Base-by-base conservation (phyloP, 2,797 vertebrate genomes). In the Ciconia nigra region DNA sequence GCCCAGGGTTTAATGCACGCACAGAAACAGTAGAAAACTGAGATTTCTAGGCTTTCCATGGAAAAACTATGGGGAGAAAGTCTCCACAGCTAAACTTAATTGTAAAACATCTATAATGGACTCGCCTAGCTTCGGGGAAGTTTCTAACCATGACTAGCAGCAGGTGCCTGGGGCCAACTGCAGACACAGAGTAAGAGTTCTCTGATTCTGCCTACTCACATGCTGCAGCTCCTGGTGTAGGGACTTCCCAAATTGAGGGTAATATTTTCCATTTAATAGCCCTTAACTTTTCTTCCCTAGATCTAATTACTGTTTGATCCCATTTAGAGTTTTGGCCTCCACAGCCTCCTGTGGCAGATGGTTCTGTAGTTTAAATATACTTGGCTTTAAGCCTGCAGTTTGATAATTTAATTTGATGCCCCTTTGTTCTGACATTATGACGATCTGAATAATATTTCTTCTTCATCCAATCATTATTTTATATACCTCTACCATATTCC, bases 401-500 rank as follows among this genome's bases (percentile, higher is more conserved):
- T 83, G 37, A 58, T 72, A 91, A 61, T 72, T 71, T 81, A 29
- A 87, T 91, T 86, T 81, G 16, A 52, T 78, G 51, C n/a, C 21
- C 19, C 58, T 90, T 93, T 91, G 49, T 83, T 95, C 61, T 82
- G 41, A 69, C 29, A 61, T 69, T 57, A 78, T 24, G 31, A 80
- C 3, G 10, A 51, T 76, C 29, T 74, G 88, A 83, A 81, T 74
- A 89, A 66, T 59, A 78, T 69, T 91, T 72, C 61, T 84, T 91
- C 31, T 88, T 81, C 20, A 31, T 58, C 26, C 33, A 66, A 35
- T 76, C 46, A 54, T 78, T 83, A 65, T 76, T 80, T 86, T 65
- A 35, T 55, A 80, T 33, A 46, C 1, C 0, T 82, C 10, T 82
- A 61, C 18, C 3, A 9, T 41, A 72, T 61, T 96, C 7, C 15